Evolutionary conservation across 2,113 vertebrate species (phyloP).

Genomic region (Tupaia chinensis): DNA sequence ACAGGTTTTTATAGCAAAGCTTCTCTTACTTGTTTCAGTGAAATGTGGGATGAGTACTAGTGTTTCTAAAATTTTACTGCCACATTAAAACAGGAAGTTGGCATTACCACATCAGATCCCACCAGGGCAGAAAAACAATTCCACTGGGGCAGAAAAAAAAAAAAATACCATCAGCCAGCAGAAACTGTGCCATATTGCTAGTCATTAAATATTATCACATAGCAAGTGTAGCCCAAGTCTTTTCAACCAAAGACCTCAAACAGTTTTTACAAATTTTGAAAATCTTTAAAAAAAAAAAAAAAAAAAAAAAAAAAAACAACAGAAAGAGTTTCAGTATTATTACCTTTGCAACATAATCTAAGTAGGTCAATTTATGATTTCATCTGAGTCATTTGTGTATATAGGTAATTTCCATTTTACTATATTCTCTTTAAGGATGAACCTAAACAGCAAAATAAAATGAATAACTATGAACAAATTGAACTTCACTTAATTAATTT

Average conservation of each 20-base stretch:
- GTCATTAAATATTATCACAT: not conserved
- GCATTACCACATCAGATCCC: not conserved
- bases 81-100: slow-evolving; percentile 22
- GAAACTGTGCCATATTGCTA: not conserved
- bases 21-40: not conserved
- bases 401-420: not conserved
- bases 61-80: not conserved
- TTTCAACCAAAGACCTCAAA: not conserved
- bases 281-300: too few species aligned
- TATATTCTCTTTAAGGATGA: slow-evolving; percentile 34
- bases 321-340: not conserved
- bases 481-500: slow-evolving; percentile 70
- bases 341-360: not conserved
- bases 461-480: slow-evolving; percentile 54
- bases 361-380: slow-evolving; percentile 36
- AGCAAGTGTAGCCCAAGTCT: not conserved
- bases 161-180: not conserved
- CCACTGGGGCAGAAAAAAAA: not conserved
- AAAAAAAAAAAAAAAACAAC: not conserved
- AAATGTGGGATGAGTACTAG: not conserved
- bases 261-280: slow-evolving; percentile 22
- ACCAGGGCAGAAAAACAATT: not conserved
- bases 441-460: slow-evolving; percentile 54
- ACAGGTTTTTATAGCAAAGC: not conserved
- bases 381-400: not conserved